Evolutionary conservation across 2,888 invertebrate species (phyloP), one percentile per base, ranked within the genome.

Genomic region (Augiades crinisus): DNA sequence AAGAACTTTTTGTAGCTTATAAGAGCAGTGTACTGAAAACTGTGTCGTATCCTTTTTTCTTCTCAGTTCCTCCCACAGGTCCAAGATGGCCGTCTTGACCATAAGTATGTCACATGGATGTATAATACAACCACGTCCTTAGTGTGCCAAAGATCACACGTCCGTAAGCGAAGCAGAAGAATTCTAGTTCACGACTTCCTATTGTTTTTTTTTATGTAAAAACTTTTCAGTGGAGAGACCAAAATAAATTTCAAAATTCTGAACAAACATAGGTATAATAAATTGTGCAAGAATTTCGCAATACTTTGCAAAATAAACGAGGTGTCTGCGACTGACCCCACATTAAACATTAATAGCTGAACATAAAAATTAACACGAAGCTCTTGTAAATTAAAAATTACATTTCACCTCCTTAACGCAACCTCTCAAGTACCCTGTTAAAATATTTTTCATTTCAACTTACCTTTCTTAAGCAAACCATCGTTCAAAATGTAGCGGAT

Each of bases 301-400:
- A 19, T 38, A 27, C 10, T 33, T 21, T 12, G 33, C 30, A 21
- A 30, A 33, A 44, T n/a, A 12, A 44, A 31, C 37, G 12, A 33
- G 14, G 16, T 38, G 16, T 21, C 10, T n/a, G n/a, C n/a, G n/a
- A n/a, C 7, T 14, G 33, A 31, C 33, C 19, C 44, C 13, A 21
- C 21, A 21, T 14, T 33, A 33, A 43, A 33, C 13, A 33, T 44
- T 33, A 44, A 33, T 33, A 33, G 44, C 44, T 21, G 14, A 22
- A 6, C 5, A 44, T 33, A 44, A 44, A 33, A 33, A 31, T 44
- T 44, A 19, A 31, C 31, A 43, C 5, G 40, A 24, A 16, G 16
- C 21, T 21, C 31, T 44, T 44, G 31, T 44, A 31, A 44, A 44
- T 27, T 41, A 27, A 41, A 14, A 31, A 44, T 31, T 27, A 31